These are phyloP conservation scores for Hemicordylus capensis DNA, from an alignment of 2,113 vertebrate genomes.

Conservation along the genomic window DNA sequence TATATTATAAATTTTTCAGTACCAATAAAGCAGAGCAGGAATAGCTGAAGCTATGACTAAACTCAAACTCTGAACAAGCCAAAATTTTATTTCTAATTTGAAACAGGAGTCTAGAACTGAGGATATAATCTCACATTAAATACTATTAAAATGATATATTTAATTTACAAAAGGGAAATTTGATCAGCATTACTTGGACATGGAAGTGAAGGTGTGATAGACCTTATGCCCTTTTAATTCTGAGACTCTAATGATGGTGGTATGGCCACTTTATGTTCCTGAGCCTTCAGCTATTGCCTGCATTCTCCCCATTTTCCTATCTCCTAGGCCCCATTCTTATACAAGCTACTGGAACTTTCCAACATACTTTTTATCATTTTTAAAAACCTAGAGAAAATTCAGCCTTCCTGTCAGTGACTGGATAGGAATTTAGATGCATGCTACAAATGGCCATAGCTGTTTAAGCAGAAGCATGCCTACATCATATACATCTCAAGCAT, in stretches of 20 bases:
- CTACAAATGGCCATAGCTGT: background rate
- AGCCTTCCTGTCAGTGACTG: background rate
- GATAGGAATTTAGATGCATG: background rate
- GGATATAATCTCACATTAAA: background rate
- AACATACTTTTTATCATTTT: background rate
- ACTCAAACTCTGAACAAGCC: background rate
- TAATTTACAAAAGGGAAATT: background rate
- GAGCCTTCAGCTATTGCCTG: background rate
- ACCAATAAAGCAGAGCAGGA: background rate
- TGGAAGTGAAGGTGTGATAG: background rate
- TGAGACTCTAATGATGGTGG: background rate
- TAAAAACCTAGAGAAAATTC: constrained; percentile 24
- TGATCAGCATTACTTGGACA: background rate
- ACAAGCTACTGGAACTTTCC: background rate
- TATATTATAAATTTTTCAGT: background rate
- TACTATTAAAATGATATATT: background rate
- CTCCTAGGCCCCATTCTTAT: background rate
- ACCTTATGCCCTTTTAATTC: fast-evolving
- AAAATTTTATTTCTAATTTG: background rate
- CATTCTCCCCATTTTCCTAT: background rate
- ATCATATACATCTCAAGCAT: background rate
- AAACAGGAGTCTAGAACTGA: background rate
- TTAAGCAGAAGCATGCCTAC: background rate
- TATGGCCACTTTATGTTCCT: background rate
- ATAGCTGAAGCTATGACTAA: constrained; percentile 16